These are phyloP conservation scores for Crocuta crocuta DNA, from an alignment of 2,113 vertebrate species.

Conservation along the genomic window DNA sequence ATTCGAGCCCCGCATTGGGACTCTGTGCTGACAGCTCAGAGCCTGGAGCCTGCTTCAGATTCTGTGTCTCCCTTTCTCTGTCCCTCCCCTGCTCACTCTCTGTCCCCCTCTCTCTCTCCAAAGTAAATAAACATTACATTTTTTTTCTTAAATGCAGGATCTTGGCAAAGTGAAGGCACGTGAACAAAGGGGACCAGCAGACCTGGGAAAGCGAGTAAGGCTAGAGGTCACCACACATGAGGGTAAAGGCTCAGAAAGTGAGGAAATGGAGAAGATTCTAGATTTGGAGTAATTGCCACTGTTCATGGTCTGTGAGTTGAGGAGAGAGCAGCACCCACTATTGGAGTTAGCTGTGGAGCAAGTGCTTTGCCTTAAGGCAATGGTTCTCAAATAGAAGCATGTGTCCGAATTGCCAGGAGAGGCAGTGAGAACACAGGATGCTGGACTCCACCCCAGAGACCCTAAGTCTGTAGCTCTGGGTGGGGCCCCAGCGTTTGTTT, in stretches of 20 bases:
- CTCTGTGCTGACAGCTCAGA: too few relatives aligned
- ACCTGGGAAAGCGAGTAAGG: not conserved
- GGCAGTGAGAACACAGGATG: not conserved
- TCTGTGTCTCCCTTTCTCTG: too few relatives aligned
- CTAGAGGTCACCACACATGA: not conserved
- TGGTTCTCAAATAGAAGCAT: fast-evolving
- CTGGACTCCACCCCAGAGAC: fast-evolving
- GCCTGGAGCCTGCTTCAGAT: too few relatives aligned
- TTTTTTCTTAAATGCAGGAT: not conserved
- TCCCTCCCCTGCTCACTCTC: too few relatives aligned
- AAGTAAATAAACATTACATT: too few relatives aligned
- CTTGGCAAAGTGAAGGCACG: not conserved
- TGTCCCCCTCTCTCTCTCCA: too few relatives aligned
- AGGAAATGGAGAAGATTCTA: not conserved
- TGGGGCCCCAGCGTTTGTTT: not conserved
- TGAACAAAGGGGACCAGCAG: not conserved
- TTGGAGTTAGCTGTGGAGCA: too few relatives aligned
- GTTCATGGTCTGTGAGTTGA: not conserved
- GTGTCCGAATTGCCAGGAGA: not conserved
- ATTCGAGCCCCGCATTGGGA: too few relatives aligned
- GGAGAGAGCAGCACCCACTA: fast-evolving
- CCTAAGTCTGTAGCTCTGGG: not conserved
- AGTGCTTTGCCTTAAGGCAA: not conserved
- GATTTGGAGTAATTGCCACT: not conserved
- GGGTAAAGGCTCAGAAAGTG: not conserved